Evolutionary conservation across 1,140 invertebrate genomes (phyloP).

Genomic region (Octopus bimaculoides): DNA sequence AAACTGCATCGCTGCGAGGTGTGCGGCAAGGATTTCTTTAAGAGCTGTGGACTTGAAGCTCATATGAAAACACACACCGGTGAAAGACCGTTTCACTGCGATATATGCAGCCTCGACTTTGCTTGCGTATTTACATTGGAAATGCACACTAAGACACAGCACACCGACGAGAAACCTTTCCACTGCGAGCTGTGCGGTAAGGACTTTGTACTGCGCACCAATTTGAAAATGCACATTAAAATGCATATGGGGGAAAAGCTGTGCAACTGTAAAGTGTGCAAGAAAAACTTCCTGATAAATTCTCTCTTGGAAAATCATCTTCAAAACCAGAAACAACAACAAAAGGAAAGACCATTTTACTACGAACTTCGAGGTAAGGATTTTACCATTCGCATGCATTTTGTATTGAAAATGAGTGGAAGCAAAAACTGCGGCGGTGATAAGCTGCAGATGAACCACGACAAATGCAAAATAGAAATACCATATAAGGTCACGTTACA

Average conservation of each 20-base stretch:
- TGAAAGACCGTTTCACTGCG: not conserved
- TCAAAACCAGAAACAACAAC: too few relatives aligned
- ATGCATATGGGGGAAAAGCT: not conserved
- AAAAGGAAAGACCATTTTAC: too few relatives aligned
- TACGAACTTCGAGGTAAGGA: too few relatives aligned
- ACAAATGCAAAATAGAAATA: too few relatives aligned
- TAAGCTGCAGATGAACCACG: too few relatives aligned
- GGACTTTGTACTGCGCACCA: not conserved
- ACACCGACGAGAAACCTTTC: not conserved
- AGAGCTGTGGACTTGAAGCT: not conserved
- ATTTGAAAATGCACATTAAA: not conserved
- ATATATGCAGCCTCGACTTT: not conserved
- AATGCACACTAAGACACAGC: not conserved
- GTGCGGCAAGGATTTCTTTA: not conserved
- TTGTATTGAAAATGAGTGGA: too few relatives aligned
- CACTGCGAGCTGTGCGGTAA: not conserved
- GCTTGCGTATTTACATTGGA: not conserved
- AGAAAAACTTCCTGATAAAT: too few relatives aligned
- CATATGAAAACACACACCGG: not conserved
- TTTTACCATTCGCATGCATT: too few relatives aligned
- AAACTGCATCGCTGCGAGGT: not conserved
- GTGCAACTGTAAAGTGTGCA: not conserved
- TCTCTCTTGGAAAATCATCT: too few relatives aligned
- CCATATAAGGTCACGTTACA: too few relatives aligned
- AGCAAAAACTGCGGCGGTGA: too few relatives aligned